Evolutionary conservation across 2,888 invertebrate genomes (phyloP), one percentile per base, ranked within the genome.

Genomic region (Corbicula japonica): DNA sequence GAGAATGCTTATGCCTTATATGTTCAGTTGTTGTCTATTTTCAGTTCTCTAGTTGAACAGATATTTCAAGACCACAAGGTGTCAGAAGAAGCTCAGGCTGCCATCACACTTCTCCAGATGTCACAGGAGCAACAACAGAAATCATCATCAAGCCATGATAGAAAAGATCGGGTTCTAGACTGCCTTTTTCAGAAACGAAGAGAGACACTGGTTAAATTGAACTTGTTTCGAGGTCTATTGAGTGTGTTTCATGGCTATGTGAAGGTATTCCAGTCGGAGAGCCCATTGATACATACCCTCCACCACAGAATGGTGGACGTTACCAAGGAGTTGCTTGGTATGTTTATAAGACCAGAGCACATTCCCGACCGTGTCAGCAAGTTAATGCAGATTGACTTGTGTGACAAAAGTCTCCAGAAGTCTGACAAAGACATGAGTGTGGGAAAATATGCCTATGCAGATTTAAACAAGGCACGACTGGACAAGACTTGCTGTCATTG

Each of bases 391-490:
- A 41, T 32, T 58, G 58, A 69, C 46, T 41, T 69, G 3, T 32
- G 30, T 21, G 46, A 69, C 30, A 44, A 23, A 34, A 18, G 4
- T 1, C 3, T 58, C 6, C 58, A 69, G 23, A 69, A 74, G 28
- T n/a, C 60, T 35, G 74, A 74, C 60, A 66, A 66, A 32, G 60
- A 74, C 21, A 18, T 74, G 21, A 34, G 30, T 35, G 74, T 66
- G n/a, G 74, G 74, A 12, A 58, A 50, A n/a, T 74, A 48, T 66
- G 66, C 66, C 50, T 74, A 50, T 44, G 50, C 60, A 35, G 66
- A 60, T 28, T 10, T 74, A 44, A 74, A 74, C 34, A 74, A 60
- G 48, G 62, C 56, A 6, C 38, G 72, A n/a, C 15, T 74, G n/a
- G 74, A 74, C 26, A 74, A 74, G 41, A 26, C 50, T 23, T 66